phyloP scores from a whole-genome alignment of 2,113 vertebrate species.

The Ptilonorhynchus violaceus region DNA sequence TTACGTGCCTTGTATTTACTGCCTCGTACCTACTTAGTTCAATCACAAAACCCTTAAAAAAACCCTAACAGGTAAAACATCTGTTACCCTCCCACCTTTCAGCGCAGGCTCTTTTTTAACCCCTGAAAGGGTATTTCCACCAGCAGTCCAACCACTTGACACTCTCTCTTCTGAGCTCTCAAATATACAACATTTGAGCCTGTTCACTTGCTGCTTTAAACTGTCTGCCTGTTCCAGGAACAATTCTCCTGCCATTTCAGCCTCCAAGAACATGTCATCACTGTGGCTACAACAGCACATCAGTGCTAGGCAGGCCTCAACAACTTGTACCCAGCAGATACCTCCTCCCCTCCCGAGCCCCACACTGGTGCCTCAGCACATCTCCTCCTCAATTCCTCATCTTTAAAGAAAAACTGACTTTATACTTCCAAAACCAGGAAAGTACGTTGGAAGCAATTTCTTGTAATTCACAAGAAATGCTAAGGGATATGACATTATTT shows the following conservation, averaged over 20 bases:
- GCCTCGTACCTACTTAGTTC: neutral
- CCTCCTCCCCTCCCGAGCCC: rapidly evolving
- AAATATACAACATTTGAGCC: neutral
- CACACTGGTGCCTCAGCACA: neutral
- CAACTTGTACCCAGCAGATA: neutral
- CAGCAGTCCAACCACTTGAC: neutral
- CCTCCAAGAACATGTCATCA: neutral
- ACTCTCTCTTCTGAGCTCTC: neutral
- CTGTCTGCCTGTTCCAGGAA: neutral
- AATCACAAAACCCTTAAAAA: neutral
- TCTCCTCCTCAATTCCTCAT: neutral
- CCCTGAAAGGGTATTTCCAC: neutral
- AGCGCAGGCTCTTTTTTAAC: neutral
- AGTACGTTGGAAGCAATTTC: neutral
- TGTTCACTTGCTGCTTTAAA: neutral
- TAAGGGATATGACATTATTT: neutral
- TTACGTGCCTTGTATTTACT: neutral
- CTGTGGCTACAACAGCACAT: neutral
- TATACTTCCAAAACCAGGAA: neutral
- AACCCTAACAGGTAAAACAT: neutral
- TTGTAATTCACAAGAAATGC: neutral
- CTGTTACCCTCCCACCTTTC: neutral
- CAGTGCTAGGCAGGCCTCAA: neutral
- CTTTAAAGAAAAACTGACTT: neutral
- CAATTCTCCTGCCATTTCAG: neutral